Evolutionary conservation across 2,888 invertebrate genomes (phyloP), one percentile per base, ranked within the genome.

Genomic region (Calameuta filiformis): DNA sequence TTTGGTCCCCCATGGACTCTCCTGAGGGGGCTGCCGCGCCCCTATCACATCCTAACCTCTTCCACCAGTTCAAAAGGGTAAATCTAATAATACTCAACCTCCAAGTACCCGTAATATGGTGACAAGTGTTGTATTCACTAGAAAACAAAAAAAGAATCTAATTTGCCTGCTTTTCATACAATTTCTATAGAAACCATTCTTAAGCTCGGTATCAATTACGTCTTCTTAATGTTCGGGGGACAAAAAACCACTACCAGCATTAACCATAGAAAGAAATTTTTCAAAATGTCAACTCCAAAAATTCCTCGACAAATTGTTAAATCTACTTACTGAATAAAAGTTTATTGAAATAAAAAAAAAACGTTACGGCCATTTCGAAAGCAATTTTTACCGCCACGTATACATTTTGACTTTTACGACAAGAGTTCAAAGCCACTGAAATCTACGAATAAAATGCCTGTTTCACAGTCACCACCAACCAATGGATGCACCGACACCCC

Each of bases 71-170:
- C 81, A 73, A 84, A 86, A 76, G 84, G 82, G 81, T 82, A 83
- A 85, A 87, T 85, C 85, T 83, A 85, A 85, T 87, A 87, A 82
- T 79, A 79, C 79, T 77, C 78, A 76, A 78, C 75, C 73, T 75
- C 73, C 77, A 83, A 81, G 80, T 78, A 77, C 79, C 81, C 77
- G 73, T 74, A 76, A 75, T 73, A 71, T 75, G 75, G 77, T 77
- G 85, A 85, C 81, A 85, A 82, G 79, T 83, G 83, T 82, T 81
- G 77, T 73, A 75, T 80, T 81, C 77, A 71, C 71, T 31, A 73
- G 12, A 35, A 73, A 76, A n/a, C n/a, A 80, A 79, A 82, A 81
- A 81, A 71, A 71, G 71, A 71, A 71, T 71, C 31, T 12, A 71
- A 71, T 71, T 76, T 76, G 31, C 76, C n/a, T 75, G 33, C 15